Evolutionary conservation across 2,888 invertebrate genomes (phyloP), one percentile per base, ranked within the genome.

Genomic region (Coenonympha arcania): DNA sequence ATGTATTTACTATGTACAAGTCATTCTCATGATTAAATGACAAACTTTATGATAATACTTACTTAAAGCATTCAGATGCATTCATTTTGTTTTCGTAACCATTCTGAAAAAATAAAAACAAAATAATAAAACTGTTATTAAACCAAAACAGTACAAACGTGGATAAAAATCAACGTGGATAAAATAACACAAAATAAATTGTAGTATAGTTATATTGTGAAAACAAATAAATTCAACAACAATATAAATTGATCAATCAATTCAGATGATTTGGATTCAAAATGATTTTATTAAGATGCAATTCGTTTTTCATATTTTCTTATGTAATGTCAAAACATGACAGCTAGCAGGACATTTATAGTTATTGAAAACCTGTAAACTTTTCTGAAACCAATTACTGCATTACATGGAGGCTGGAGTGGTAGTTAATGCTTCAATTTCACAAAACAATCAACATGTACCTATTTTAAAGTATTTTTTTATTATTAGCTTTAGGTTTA

Each of bases 31-130:
- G n/a, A n/a, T n/a, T n/a, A n/a, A n/a, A n/a, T n/a, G n/a, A n/a
- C 4, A 43, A 6, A 22, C 13, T 11, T 13, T 36, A 28, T 15
- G 34, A 18, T 43, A 37, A 42, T 57, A 78, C 82, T 77, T 59
- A 85, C 85, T 82, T 82, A 55, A 85, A 84, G 73, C 85, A 85
- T 70, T 84, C 81, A 19, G 82, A 73, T 50, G 84, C 85, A 58
- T 82, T 83, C 80, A 85, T 83, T 71, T 77, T 82, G 53, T 85
- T 85, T 69, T 82, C 80, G 62, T 85, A 85, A 33, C 85, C 85
- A 44, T 73, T 68, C 85, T 85, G 82, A 60, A 82, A 60, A 82
- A 82, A 50, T 58, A 41, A 60, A 33, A 39, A 16, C 8, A 20
- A 33, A 13, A 22, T 24, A 9, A 9, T 15, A 24, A 6, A n/a